phyloP scores from a whole-genome alignment of 2,888 invertebrate genomes.

The Caenorhabditis macrosperma region DNA sequence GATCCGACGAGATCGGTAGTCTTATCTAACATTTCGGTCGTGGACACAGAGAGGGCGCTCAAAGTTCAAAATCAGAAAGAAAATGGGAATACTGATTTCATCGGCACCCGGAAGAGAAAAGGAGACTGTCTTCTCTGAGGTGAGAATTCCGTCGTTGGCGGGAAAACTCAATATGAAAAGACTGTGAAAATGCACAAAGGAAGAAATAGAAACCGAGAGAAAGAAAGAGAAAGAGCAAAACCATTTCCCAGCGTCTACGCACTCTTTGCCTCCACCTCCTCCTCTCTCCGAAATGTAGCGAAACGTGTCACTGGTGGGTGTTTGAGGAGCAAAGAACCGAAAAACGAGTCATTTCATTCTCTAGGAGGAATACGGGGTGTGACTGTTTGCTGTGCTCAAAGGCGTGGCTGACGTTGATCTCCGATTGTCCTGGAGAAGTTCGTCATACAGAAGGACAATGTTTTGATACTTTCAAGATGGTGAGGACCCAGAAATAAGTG shows the following conservation, averaged over 20 bases:
- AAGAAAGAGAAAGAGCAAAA: not conserved
- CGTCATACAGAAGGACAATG: not conserved
- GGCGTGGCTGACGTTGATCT: not conserved
- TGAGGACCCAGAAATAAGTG: not conserved
- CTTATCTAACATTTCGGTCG: too few species aligned
- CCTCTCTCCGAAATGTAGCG: slow-evolving; percentile 13
- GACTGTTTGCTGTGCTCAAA: slow-evolving; percentile 13
- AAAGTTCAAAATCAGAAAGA: too few species aligned
- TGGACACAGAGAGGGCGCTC: too few species aligned
- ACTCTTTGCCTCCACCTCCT: not conserved
- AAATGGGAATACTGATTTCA: too few species aligned
- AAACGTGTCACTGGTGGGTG: slow-evolving; percentile 23
- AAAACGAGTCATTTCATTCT: slow-evolving; percentile 12
- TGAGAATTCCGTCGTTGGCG: too few species aligned
- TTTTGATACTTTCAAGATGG: not conserved
- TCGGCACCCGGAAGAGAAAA: too few species aligned
- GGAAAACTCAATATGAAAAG: too few species aligned
- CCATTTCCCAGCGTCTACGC: not conserved
- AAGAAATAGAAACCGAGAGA: not conserved
- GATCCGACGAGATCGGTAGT: too few species aligned
- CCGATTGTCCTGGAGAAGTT: not conserved
- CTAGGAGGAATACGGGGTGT: not conserved
- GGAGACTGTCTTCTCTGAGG: too few species aligned
- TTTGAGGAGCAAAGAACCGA: slow-evolving; percentile 40
- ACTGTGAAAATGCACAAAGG: too few species aligned